Percentiles rank a stretch among this genome's conserved stretches.
Evolutionary conservation across 2,888 invertebrate genomes (phyloP).

Genomic region (Diarsia brunnea): DNA sequence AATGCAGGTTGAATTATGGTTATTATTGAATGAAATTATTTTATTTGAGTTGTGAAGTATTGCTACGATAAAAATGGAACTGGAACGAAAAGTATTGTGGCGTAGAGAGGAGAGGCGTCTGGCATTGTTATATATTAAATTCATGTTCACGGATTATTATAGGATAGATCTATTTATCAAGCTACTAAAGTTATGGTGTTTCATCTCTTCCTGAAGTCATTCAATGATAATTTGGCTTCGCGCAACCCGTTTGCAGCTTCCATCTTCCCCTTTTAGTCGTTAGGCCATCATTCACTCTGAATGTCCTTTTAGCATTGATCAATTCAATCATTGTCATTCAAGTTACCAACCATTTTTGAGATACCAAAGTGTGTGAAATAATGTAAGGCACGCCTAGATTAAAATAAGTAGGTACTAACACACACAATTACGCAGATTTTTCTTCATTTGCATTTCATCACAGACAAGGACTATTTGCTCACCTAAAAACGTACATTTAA

Average conservation of each 20-base stretch:
- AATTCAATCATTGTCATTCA: too few species aligned
- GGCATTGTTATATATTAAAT: not conserved
- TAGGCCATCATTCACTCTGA: not conserved
- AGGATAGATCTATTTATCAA: not conserved
- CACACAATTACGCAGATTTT: conserved; percentile 4
- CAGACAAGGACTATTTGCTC: conserved; percentile 27
- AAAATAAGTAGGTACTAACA: not conserved
- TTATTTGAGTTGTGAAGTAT: conserved; percentile 13
- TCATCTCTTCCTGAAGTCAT: not conserved
- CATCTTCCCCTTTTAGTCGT: not conserved
- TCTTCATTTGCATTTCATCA: conserved; percentile 7
- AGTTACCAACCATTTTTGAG: not conserved
- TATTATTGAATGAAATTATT: conserved; percentile 19
- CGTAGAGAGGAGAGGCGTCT: not conserved
- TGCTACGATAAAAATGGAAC: not conserved
- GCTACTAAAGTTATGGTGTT: not conserved
- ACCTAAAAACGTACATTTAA: conserved; percentile 6
- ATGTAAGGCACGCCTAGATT: not conserved
- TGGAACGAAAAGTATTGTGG: not conserved
- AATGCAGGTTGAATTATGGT: conserved; percentile 16
- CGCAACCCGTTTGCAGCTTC: too few species aligned
- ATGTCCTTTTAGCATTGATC: too few species aligned
- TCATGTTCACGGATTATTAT: not conserved
- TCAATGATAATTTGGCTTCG: too few species aligned
- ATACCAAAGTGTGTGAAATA: not conserved